Evolutionary conservation across 2,888 invertebrate species (phyloP), one percentile per base, ranked within the genome.

Genomic region (Limnephilus rhombicus): DNA sequence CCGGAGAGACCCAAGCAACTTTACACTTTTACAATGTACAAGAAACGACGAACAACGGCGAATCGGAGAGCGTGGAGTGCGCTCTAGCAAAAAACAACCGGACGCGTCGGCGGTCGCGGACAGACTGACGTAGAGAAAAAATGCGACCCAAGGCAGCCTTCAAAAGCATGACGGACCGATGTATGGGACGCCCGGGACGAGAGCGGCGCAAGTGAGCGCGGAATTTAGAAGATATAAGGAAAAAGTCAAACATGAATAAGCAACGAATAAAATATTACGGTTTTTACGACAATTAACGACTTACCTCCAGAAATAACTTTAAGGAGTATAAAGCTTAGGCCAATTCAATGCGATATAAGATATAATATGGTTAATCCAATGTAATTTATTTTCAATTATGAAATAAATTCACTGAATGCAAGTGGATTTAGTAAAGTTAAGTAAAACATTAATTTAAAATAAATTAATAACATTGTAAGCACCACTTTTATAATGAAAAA

Each of bases 151-250:
- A 89, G 88, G 68, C 87, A 87, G 87, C 88, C 88, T 89, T 89
- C 88, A 89, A 89, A 89, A 80, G 88, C 88, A 89, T 89, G 88
- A 89, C 88, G 88, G 88, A 89, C 88, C 88, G 88, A 31, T 89
- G 88, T 80, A 80, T 80, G 88, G 24, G 80, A 29, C 24, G 31
- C 37, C 86, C 80, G 34, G 80, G 41, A 29, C 34, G 80, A 89
- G 15, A 89, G 37, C 88, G 80, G 88, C 13, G 37, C 88, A 89
- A 89, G 88, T 89, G 13, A 80, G 24, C 29, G 85, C 37, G 45
- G 41, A 37, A 45, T 37, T 83, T 34, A 24, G 7, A 68, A 68
- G 24, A 68, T 9, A 24, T 9, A 24, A 9, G 2, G 24, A 68
- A 68, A 68, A 53, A 49, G 49, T 13, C 15, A 49, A 53, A 18